These are phyloP conservation scores for Tachycineta bicolor DNA, from an alignment of 2,113 vertebrate species.

Conservation along the genomic window DNA sequence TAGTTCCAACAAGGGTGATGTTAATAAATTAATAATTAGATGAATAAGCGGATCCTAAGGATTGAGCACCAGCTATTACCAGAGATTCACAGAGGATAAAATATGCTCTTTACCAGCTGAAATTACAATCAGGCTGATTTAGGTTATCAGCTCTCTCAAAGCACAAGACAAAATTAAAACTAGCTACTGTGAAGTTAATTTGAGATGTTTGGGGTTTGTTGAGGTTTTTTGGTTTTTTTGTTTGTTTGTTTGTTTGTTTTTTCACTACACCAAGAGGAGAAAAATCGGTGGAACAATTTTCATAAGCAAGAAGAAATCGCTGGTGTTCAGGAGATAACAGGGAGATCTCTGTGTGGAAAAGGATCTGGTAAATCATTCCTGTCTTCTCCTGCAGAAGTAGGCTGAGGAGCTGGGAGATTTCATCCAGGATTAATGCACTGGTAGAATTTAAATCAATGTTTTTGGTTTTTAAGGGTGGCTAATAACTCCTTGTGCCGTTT, in stretches of 20 bases:
- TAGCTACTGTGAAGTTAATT: neutral
- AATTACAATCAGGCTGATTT: constrained; percentile 15
- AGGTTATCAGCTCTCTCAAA: neutral
- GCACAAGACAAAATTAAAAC: neutral
- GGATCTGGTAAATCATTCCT: neutral
- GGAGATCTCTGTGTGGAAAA: neutral
- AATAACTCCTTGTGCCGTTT: neutral
- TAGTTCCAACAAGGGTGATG: neutral
- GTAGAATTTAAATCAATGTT: neutral
- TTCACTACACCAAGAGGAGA: neutral
- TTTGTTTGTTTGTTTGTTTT: too few species aligned
- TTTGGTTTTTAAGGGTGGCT: neutral
- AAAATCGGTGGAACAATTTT: neutral
- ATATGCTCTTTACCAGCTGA: neutral
- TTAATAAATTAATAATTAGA: constrained; percentile 38
- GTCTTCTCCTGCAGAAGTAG: neutral
- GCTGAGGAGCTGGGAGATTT: neutral
- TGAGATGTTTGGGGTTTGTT: neutral
- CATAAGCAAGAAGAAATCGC: neutral
- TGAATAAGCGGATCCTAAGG: neutral
- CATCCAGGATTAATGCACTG: neutral
- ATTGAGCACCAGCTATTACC: neutral
- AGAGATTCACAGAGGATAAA: neutral
- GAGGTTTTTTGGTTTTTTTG: too few species aligned
- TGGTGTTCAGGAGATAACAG: neutral